Conservation (phyloP, 2,888 invertebrate species). For the Lamellibrachia satsuma region DNA sequence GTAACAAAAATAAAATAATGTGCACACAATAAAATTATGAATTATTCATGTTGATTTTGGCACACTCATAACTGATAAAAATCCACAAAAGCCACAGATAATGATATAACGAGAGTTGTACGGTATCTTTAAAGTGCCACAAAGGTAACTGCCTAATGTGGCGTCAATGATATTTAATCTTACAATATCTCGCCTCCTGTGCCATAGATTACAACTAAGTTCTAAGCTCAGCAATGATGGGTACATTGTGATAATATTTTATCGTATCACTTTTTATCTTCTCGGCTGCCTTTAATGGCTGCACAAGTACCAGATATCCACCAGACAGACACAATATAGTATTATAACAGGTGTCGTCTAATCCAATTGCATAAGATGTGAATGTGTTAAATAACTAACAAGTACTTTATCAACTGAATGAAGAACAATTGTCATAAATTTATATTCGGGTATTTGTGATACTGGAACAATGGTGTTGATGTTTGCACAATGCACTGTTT, state of each 20-base stretch:
- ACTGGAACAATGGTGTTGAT: too few species aligned
- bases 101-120: background rate
- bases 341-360: too few species aligned
- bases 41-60: too few species aligned
- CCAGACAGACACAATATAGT: too few species aligned
- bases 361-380: too few species aligned
- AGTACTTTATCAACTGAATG: too few species aligned
- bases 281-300: background rate
- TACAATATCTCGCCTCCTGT: background rate
- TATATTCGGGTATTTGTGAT: too few species aligned
- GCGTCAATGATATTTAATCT: background rate
- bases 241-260: background rate
- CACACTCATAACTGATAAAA: background rate
- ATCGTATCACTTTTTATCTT: background rate
- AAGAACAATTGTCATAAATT: too few species aligned
- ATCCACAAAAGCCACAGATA: background rate
- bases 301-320: too few species aligned
- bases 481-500: background rate
- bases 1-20: too few species aligned
- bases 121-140: background rate
- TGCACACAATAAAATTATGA: too few species aligned
- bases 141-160: background rate
- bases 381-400: too few species aligned
- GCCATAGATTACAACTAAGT: background rate
- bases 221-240: background rate